Conservation (phyloP, 2,797 vertebrate species). For the Meriones psammophilus region DNA sequence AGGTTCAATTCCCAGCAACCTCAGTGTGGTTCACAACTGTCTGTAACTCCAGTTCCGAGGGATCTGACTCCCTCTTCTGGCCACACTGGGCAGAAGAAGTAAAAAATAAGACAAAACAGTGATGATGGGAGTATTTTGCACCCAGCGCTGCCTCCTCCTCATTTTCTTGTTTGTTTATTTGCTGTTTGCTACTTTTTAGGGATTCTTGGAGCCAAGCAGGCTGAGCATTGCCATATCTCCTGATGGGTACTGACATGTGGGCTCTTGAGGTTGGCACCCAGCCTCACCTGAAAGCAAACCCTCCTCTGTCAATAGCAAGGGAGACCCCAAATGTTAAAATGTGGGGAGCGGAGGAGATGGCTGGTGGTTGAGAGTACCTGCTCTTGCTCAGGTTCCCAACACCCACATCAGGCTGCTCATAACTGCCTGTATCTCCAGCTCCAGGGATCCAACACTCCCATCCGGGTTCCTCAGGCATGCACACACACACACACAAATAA, state of each 20-base stretch:
- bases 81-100: background rate
- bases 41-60: background rate
- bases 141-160: background rate
- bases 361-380: background rate
- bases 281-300: background rate
- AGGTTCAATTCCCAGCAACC: background rate
- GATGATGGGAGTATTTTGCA: background rate
- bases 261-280: slow-evolving; percentile 13
- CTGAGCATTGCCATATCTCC: background rate
- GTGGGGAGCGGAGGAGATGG: background rate
- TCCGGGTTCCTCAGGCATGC: background rate
- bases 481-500: background rate
- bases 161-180: background rate
- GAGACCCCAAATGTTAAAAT: background rate
- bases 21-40: background rate
- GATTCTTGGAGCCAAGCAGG: background rate
- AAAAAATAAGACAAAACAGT: background rate
- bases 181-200: background rate
- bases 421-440: background rate
- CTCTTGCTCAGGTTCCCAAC: background rate
- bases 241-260: background rate
- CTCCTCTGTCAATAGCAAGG: background rate
- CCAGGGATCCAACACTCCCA: background rate
- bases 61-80: background rate
- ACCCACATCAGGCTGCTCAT: background rate